A percentile compares a stretch with the other conserved stretches of the same genome.
phyloP scores from a whole-genome alignment of 2,888 invertebrate genomes.

The Brachylomia viminalis region DNA sequence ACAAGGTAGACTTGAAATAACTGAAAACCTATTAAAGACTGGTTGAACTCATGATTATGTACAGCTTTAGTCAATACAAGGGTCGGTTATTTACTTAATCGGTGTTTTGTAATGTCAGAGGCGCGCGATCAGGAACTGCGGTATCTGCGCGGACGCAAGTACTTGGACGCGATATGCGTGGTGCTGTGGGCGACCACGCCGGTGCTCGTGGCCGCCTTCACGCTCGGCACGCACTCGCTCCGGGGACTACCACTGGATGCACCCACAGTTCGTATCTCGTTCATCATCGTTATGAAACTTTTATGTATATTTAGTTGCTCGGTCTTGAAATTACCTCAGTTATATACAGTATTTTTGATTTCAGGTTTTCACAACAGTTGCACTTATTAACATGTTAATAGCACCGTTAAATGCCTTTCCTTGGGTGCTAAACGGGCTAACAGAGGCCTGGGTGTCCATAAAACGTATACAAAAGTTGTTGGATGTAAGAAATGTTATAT shows the following conservation, averaged over 20 bases:
- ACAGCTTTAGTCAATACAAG: not conserved
- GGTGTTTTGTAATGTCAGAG: slow-evolving; percentile 81
- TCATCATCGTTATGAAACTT: not conserved
- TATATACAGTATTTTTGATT: slow-evolving; percentile 42
- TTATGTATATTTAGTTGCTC: not conserved
- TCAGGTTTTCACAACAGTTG: slow-evolving; percentile 96
- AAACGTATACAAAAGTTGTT: slow-evolving; percentile 96
- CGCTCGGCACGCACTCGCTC: slow-evolving; percentile 95
- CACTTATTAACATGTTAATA: slow-evolving; percentile 98
- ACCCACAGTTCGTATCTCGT: slow-evolving; percentile 91
- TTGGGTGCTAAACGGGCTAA: slow-evolving; percentile 99
- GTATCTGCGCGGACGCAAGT: slow-evolving; percentile 96
- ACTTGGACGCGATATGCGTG: slow-evolving; percentile 99
- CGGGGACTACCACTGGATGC: slow-evolving; percentile 95
- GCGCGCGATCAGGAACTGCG: slow-evolving; percentile 93
- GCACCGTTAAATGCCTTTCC: slow-evolving; percentile 99
- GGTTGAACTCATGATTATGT: too few relatives aligned
- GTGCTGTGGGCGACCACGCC: slow-evolving; percentile 99
- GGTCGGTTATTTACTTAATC: not conserved
- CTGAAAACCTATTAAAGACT: not conserved
- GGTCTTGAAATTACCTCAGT: not conserved
- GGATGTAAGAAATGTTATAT: slow-evolving; percentile 89
- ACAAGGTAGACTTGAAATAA: not conserved
- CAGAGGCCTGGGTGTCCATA: slow-evolving; percentile 98
- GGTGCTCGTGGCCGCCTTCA: slow-evolving; percentile 96